phyloP scores from a whole-genome alignment of 2,888 invertebrate genomes.

The Agelastica alni region DNA sequence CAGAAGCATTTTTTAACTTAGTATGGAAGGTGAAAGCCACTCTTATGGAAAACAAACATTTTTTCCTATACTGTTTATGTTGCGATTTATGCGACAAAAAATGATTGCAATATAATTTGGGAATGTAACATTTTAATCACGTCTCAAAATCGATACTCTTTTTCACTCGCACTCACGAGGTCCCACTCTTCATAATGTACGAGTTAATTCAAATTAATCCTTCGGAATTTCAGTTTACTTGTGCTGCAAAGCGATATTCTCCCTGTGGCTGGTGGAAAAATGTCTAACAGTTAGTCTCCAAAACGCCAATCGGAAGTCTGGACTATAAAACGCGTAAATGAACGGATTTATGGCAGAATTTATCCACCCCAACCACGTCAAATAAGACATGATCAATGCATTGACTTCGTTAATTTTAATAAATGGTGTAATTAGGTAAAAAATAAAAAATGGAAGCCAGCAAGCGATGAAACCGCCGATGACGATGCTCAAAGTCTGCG shows the following conservation, averaged over 20 bases:
- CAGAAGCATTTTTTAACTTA: no score
- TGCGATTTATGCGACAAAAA: no score
- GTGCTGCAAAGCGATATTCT: constrained; percentile 52
- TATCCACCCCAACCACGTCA: constrained; percentile 90
- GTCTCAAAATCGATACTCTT: no score
- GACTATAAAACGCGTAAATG: constrained; percentile 88
- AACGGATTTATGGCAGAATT: constrained; percentile 90
- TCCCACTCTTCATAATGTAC: no score
- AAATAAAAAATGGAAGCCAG: constrained; percentile 86
- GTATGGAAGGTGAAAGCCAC: no score
- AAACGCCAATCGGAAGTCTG: constrained; percentile 84
- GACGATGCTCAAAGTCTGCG: constrained; percentile 83
- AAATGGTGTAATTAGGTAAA: constrained; percentile 81
- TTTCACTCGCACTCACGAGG: no score
- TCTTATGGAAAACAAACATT: no score
- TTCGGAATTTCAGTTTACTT: constrained; percentile 47
- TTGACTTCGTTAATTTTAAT: constrained; percentile 64
- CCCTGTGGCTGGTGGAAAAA: constrained; percentile 60
- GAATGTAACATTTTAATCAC: no score
- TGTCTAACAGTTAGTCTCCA: constrained; percentile 79
- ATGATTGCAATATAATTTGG: no score
- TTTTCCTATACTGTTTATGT: no score
- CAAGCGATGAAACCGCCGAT: constrained; percentile 88
- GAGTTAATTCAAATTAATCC: no score
- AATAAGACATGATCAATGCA: constrained; percentile 68